phyloP scores from a whole-genome alignment of 92 coral and sea anemone species.

The Porites divaricata region DNA sequence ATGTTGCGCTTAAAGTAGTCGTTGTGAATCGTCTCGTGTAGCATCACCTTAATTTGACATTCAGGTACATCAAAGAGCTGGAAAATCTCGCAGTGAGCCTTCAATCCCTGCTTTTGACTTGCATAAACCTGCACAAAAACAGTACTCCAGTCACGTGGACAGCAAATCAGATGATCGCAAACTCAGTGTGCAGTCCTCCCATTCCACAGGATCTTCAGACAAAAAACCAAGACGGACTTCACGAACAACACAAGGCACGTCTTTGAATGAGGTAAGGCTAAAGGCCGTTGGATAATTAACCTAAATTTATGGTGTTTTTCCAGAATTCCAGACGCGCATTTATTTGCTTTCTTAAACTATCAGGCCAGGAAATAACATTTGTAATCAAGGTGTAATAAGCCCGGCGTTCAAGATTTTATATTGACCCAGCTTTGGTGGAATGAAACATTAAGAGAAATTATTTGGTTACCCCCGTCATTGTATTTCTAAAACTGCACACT shows the following conservation, averaged over 20 bases:
- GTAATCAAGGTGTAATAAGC: no score
- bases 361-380: no score
- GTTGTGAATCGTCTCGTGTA: no score
- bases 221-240: conserved; percentile 32
- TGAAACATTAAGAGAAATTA: no score
- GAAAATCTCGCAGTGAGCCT: conserved; percentile 47
- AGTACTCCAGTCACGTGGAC: conserved; percentile 19
- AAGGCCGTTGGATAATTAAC: not conserved
- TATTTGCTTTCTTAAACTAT: no score
- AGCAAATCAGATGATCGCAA: conserved; percentile 20
- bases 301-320: no score
- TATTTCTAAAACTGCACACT: no score
- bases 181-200: conserved; percentile 47
- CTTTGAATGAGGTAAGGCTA: conserved; percentile 50
- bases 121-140: conserved; percentile 5
- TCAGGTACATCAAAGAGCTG: conserved; percentile 24
- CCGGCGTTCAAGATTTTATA: no score
- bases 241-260: conserved; percentile 39
- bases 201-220: conserved; percentile 38
- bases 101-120: conserved; percentile 12
- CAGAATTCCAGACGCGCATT: no score
- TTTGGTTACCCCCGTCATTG: no score
- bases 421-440: no score
- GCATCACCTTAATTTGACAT: not conserved
- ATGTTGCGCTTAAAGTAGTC: no score